phyloP scores from a whole-genome alignment of 2,888 invertebrate species.

The Eremobia ochroleuca region DNA sequence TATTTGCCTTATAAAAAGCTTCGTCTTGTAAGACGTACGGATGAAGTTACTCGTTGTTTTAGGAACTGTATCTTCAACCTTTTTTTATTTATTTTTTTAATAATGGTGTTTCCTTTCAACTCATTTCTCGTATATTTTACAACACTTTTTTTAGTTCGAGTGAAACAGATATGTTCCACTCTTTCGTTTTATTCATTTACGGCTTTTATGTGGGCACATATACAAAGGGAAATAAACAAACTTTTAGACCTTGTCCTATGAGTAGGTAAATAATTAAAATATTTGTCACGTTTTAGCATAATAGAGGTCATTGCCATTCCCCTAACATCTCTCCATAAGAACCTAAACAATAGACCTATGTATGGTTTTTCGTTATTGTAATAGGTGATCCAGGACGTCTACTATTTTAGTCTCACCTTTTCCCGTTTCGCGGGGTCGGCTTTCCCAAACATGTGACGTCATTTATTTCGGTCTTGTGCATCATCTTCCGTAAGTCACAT shows the following conservation, averaged over 20 bases:
- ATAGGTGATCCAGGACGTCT: no score
- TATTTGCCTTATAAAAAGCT: conserved; percentile 25
- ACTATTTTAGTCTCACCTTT: no score
- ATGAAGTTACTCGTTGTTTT: conserved; percentile 57
- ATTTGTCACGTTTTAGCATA: neutral
- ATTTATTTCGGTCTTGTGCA: no score
- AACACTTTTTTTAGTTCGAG: conserved; percentile 14
- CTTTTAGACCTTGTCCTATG: no score
- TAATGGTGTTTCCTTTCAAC: conserved; percentile 53
- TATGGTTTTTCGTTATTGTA: no score
- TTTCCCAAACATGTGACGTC: no score
- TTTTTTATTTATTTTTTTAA: conserved; percentile 16
- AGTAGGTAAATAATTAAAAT: neutral
- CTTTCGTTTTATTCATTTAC: neutral
- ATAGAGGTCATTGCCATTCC: no score
- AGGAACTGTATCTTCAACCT: conserved; percentile 21
- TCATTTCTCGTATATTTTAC: conserved; percentile 18
- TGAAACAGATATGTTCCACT: neutral
- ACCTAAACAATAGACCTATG: no score
- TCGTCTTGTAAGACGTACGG: conserved; percentile 30
- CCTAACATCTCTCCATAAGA: no score
- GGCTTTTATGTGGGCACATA: neutral
- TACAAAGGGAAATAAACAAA: neutral
- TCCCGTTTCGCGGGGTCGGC: no score
- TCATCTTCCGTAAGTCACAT: no score